Evolutionary conservation across 2,888 invertebrate genomes (phyloP).

Genomic region (Chrysomela aeneicollis): DNA sequence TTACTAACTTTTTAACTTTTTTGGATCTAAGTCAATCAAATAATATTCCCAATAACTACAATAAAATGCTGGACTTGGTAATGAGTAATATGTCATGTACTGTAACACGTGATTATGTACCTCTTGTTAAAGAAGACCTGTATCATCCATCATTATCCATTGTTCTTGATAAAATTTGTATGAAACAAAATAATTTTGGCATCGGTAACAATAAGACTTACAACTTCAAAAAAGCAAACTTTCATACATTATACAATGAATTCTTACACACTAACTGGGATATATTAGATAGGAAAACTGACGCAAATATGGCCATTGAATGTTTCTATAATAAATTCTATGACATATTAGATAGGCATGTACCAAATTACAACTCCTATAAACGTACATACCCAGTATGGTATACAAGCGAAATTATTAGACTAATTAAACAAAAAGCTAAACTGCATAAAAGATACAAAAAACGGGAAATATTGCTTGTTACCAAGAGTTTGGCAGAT

Average conservation of each 20-base stretch:
- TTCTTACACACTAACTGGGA: conserved; percentile 13
- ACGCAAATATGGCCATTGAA: conserved; percentile 14
- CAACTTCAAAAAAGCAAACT: conserved; percentile 18
- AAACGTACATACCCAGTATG: conserved; percentile 23
- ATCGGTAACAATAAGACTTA: conserved; percentile 9
- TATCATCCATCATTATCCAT: conserved; percentile 22
- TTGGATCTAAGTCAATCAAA: conserved; percentile 4
- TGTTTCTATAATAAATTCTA: conserved; percentile 20
- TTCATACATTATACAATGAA: conserved; percentile 2
- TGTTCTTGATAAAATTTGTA: conserved; percentile 5
- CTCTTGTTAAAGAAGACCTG: conserved; percentile 14
- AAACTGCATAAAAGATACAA: conserved; percentile 17
- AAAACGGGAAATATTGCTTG: conserved; percentile 9
- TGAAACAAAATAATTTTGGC: conserved; percentile 8
- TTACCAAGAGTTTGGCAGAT: conserved; percentile 14
- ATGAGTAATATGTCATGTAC: conserved; percentile 13
- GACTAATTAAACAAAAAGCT: conserved; percentile 19
- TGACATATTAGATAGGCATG: conserved; percentile 17
- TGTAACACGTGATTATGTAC: conserved; percentile 2
- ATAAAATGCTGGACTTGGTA: conserved; percentile 12
- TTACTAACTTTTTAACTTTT: conserved; percentile 13
- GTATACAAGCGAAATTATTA: conserved; percentile 21
- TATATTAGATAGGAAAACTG: neutral
- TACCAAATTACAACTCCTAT: conserved; percentile 13
- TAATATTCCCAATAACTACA: conserved; percentile 9